Conservation (phyloP, 2,113 vertebrate species). For the Hiodon alosoides region DNA sequence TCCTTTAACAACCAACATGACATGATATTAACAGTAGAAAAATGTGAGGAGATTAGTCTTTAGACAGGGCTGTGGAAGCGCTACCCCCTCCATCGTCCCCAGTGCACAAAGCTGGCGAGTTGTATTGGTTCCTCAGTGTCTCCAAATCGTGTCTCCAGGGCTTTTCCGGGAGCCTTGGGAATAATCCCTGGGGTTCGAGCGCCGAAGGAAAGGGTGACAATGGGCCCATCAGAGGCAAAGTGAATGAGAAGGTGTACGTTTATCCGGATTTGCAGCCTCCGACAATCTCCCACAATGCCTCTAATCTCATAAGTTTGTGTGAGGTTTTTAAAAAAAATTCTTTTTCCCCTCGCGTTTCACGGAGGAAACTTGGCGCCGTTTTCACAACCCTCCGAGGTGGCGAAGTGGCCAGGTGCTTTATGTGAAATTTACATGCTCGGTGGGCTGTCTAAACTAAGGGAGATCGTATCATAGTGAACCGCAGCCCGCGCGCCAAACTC, state of each 20-base stretch:
- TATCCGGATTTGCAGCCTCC: conserved; percentile 1
- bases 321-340: too few species aligned
- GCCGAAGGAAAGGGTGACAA: neutral
- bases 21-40: conserved; percentile 3
- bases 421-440: too few species aligned
- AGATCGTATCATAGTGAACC: too few species aligned
- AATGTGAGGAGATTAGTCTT: neutral
- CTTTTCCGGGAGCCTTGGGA: neutral
- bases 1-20: neutral
- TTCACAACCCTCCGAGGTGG: neutral
- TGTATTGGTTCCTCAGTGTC: neutral
- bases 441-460: too few species aligned
- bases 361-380: neutral
- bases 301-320: conserved; percentile 10
- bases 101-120: too few species aligned
- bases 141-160: neutral
- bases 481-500: too few species aligned
- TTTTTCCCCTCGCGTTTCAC: neutral
- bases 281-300: neutral
- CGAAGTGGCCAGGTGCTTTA: neutral
- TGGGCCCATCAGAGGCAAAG: neutral
- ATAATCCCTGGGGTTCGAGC: neutral
- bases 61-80: neutral
- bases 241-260: neutral
- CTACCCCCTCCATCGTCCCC: neutral